A percentile compares a stretch with the other conserved stretches of the same genome.
Evolutionary conservation across 1,140 invertebrate species (phyloP).

Genomic region (Saxidomus purpurata): DNA sequence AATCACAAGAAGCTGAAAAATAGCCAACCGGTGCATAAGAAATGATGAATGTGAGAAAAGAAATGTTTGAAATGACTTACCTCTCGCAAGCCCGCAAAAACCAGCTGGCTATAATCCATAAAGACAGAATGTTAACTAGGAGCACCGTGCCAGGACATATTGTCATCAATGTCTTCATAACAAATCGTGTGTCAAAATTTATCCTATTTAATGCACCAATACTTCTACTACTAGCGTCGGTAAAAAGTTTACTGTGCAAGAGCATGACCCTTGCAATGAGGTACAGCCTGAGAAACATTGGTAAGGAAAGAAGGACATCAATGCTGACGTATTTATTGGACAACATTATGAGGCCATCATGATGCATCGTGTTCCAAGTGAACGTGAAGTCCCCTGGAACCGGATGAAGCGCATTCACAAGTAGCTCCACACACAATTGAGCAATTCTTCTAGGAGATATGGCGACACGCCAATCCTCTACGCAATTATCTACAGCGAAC

Average conservation of each 20-base stretch:
- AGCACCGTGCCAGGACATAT: conserved; percentile 99
- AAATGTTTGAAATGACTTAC: too few species aligned
- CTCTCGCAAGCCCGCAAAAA: conserved; percentile 99
- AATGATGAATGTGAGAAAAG: too few species aligned
- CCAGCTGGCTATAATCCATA: conserved; percentile 99
- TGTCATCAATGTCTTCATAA: conserved; percentile 99
- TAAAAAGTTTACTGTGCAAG: conserved; percentile 99
- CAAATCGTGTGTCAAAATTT: conserved; percentile 99
- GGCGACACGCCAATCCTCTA: conserved; percentile 99
- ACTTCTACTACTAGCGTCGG: conserved; percentile 96
- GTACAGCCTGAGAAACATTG: conserved; percentile 99
- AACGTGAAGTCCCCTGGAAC: conserved; percentile 98
- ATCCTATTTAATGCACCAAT: conserved; percentile 99
- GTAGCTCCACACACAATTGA: conserved; percentile 96
- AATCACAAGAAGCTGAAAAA: too few species aligned
- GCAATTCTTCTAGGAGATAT: conserved; percentile 98
- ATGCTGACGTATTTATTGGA: conserved; percentile 83
- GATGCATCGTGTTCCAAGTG: conserved; percentile 94
- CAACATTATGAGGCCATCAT: conserved; percentile 88
- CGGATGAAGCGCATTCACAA: conserved; percentile 98
- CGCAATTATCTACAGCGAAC: conserved; percentile 92
- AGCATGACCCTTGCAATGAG: conserved; percentile 99
- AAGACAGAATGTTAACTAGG: conserved; percentile 98
- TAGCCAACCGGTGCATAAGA: too few species aligned
- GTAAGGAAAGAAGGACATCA: conserved; percentile 98